These are phyloP conservation scores for Coccyzus lansbergi DNA, from an alignment of 2,797 vertebrate species.

Conservation along the genomic window DNA sequence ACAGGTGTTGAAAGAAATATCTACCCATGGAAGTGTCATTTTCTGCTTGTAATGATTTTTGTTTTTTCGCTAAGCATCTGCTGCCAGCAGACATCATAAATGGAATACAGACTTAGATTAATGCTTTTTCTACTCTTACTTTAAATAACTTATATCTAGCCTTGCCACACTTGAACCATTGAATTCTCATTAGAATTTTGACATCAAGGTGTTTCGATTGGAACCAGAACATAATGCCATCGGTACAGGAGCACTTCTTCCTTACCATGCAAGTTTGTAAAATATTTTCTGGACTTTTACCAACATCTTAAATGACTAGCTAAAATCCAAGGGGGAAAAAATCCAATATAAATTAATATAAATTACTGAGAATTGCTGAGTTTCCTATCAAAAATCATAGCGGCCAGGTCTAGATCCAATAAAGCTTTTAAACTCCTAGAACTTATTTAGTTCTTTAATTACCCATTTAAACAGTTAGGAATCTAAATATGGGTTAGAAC, in stretches of 20 bases:
- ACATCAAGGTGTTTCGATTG: not conserved
- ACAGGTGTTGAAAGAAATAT: not conserved
- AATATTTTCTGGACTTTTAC: not conserved
- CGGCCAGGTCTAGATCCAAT: not conserved
- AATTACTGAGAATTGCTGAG: not conserved
- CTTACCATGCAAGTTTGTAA: not conserved
- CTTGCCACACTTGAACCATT: not conserved
- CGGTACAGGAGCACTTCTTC: not conserved
- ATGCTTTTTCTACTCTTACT: not conserved
- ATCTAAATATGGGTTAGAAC: not conserved
- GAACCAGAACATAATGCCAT: not conserved
- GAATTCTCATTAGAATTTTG: not conserved
- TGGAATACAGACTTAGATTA: not conserved
- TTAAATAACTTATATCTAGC: not conserved
- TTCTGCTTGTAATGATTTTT: not conserved
- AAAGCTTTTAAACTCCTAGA: not conserved
- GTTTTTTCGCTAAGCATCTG: not conserved
- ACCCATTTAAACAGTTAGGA: not conserved
- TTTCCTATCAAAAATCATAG: not conserved
- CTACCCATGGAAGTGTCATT: not conserved
- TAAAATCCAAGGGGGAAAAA: not conserved
- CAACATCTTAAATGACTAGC: not conserved
- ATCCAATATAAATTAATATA: accelerated
- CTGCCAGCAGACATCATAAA: not conserved
- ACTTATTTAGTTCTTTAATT: not conserved